phyloP scores from a whole-genome alignment of 2,888 invertebrate genomes.

The Lasioglossum morio region DNA sequence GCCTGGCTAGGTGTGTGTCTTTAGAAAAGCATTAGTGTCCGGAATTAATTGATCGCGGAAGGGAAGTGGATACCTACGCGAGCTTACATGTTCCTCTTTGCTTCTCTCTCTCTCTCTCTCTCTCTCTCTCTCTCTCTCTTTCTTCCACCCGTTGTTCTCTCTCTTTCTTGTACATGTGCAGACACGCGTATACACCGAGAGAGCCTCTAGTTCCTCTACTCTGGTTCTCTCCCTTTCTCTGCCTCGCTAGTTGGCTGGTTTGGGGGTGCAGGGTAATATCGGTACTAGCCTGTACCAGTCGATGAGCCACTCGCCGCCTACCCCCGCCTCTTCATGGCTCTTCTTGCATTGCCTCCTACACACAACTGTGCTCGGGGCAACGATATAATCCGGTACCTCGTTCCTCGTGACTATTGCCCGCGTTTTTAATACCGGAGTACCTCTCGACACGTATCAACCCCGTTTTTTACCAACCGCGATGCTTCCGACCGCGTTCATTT shows the following conservation, averaged over 20 bases:
- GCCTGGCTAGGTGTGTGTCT: conserved; percentile 75
- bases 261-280: conserved; percentile 81
- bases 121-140: conserved; percentile 16
- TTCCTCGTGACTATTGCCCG: conserved; percentile 63
- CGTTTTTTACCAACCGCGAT: conserved; percentile 39
- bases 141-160: conserved; percentile 9
- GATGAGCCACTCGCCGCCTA: conserved; percentile 78
- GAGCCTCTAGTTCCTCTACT: conserved; percentile 2
- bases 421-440: conserved; percentile 66
- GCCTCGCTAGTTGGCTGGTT: conserved; percentile 57
- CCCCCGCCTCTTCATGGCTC: conserved; percentile 61
- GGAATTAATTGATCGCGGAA: conserved; percentile 83
- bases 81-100: conserved; percentile 77
- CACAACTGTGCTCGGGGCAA: conserved; percentile 74
- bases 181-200: not conserved
- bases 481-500: conserved; percentile 23
- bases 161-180: conserved; percentile 54
- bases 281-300: conserved; percentile 83
- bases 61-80: conserved; percentile 80
- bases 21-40: conserved; percentile 82
- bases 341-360: conserved; percentile 77
- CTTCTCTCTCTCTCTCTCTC: conserved; percentile 19
- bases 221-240: conserved; percentile 58
- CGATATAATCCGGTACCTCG: conserved; percentile 78
- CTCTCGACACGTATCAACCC: conserved; percentile 62